These are phyloP conservation scores for Danio tinwini DNA, from an alignment of 2,797 vertebrate species.

Conservation along the genomic window DNA sequence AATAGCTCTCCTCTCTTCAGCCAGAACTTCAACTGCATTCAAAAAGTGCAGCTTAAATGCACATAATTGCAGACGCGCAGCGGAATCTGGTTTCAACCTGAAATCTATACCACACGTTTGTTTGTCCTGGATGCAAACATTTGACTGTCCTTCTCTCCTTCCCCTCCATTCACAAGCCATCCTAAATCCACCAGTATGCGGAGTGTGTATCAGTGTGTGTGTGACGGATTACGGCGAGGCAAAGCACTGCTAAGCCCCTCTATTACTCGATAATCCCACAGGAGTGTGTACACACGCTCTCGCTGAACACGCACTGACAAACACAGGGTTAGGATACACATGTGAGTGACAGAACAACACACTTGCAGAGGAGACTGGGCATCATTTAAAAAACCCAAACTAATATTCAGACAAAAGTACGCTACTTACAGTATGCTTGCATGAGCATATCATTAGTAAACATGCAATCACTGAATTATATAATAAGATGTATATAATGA, in stretches of 20 bases:
- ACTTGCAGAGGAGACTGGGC: not conserved
- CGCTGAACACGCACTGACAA: slow-evolving; percentile 55
- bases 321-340: slow-evolving; percentile 59
- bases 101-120: slow-evolving; percentile 45
- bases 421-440: no score
- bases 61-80: slow-evolving; percentile 12
- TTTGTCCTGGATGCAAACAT: slow-evolving; percentile 24
- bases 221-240: slow-evolving; percentile 69
- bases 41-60: slow-evolving; percentile 20
- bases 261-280: slow-evolving; percentile 75
- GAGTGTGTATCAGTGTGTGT: slow-evolving; percentile 53
- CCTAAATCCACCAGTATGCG: slow-evolving; percentile 62
- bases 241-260: slow-evolving; percentile 76
- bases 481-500: no score
- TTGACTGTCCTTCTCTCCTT: slow-evolving; percentile 60
- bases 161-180: slow-evolving; percentile 76
- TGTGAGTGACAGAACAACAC: slow-evolving; percentile 46
- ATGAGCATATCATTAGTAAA: not conserved
- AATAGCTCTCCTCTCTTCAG: slow-evolving; percentile 8
- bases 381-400: no score
- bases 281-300: slow-evolving; percentile 65
- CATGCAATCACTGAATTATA: not conserved
- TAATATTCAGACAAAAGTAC: no score
- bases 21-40: not conserved
- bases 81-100: slow-evolving; percentile 3